Conservation (phyloP, 2,797 vertebrate species). For the Salmo trutta region DNA sequence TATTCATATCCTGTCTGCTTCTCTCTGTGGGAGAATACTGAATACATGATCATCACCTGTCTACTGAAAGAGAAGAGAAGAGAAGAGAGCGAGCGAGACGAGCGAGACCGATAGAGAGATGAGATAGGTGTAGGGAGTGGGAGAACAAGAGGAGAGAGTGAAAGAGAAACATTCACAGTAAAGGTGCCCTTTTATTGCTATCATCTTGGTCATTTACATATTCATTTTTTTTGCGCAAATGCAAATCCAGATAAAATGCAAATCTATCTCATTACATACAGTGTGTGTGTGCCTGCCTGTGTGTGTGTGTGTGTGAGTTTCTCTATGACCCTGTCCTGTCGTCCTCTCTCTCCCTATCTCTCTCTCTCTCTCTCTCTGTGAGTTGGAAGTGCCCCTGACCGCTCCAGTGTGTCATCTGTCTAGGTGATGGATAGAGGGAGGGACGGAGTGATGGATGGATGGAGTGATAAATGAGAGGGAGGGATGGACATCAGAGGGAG, state of each 20-base stretch:
- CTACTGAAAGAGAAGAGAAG: neutral
- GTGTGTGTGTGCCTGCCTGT: conserved; percentile 6
- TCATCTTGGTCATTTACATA: conserved; percentile 89
- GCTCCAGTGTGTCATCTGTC: conserved; percentile 45
- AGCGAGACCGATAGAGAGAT: neutral
- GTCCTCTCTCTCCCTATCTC: neutral
- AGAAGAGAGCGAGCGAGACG: neutral
- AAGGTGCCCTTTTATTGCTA: conserved; percentile 82
- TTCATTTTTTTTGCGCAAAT: conserved; percentile 67
- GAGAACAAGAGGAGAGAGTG: neutral
- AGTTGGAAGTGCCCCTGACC: conserved; percentile 46
- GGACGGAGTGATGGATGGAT: neutral
- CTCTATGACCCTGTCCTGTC: conserved; percentile 52
- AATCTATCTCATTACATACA: conserved; percentile 68
- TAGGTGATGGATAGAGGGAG: conserved; percentile 42
- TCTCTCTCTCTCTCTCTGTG: conserved; percentile 33
- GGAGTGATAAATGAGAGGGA: neutral
- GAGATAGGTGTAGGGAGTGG: neutral
- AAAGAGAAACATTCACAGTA: neutral
- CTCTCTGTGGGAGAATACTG: neutral
- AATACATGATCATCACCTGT: conserved; percentile 1
- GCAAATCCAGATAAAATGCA: conserved; percentile 71
- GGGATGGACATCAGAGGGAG: conserved; percentile 1
- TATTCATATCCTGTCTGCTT: conserved; percentile 2
- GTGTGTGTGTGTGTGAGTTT: conserved; percentile 7